Base-by-base conservation (phyloP, 2,797 vertebrate genomes). In the Eidolon dupreanum region DNA sequence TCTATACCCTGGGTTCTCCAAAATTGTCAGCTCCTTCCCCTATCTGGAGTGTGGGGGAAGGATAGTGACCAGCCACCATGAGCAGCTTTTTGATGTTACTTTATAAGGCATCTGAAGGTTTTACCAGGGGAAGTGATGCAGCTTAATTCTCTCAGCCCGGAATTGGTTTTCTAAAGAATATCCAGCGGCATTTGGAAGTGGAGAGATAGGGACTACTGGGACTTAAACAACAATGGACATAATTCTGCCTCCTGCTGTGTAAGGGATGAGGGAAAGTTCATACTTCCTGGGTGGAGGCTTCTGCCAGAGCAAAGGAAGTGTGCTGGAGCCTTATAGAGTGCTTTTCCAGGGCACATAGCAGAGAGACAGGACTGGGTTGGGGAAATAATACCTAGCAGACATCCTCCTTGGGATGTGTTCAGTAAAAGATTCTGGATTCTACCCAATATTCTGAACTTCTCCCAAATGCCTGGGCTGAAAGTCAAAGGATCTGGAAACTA, bases 121-220 rank as follows among this genome's bases (percentile, higher is more conserved):
- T 90, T 38, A 26, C 31, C 38, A 55, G 28, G 51, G 86, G 28
- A 84, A 91, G 94, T 92, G 74, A 88, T 38, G 81, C 53, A 77
- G 89, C 28, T 82, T 74, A 63, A 59, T 92, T 91, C 65, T 81
- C 66, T 74, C 70, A 75, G 65, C 19, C n/a, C n/a, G 22, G 51
- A 90, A 49, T 51, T 59, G 33, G 24, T 87, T 96, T 92, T 83
- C 78, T 90, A 77, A 68, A 92, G 68, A 96, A 43, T 68, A 68
- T 31, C 38, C 77, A 38, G 26, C 43, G 41, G 38, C 66, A 73
- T 74, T 55, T 90, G 90, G 88, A 94, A 78, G 57, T 77, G 49
- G 74, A 11, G 46, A 68, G 83, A 89, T 92, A 78, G 61, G 33
- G 57, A 68, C 33, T n/a, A 16, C 5, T 12, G 65, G 28, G 51